Evolutionary conservation across 2,797 vertebrate species (phyloP).

Genomic region (Leuciscus waleckii): DNA sequence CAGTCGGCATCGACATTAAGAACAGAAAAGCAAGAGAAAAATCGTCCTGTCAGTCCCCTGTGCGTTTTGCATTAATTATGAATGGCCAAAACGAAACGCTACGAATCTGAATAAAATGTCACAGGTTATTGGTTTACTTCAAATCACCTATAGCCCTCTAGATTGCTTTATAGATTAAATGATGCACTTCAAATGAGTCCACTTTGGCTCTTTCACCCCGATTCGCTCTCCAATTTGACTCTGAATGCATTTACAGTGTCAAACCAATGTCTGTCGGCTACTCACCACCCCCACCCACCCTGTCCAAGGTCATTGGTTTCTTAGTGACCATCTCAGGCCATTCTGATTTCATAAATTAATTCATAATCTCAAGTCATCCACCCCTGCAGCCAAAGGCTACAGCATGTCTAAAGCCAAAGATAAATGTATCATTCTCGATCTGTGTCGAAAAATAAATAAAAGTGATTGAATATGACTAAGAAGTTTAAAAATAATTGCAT

Average conservation of each 20-base stretch:
- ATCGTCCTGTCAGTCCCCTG: neutral
- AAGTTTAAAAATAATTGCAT: constrained; percentile 33
- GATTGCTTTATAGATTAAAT: constrained; percentile 35
- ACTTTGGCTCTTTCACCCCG: constrained; percentile 32
- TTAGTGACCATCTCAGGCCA: constrained; percentile 57
- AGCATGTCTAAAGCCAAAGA: neutral
- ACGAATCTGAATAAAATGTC: constrained; percentile 28
- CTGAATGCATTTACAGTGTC: constrained; percentile 53
- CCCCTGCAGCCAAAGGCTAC: constrained; percentile 27
- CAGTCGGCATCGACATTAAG: constrained; percentile 16
- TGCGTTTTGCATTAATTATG: neutral
- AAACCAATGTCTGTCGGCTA: constrained; percentile 49
- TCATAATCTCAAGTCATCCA: constrained; percentile 43
- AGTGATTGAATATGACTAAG: constrained; percentile 19
- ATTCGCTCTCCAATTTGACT: constrained; percentile 44
- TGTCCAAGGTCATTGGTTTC: constrained; percentile 65
- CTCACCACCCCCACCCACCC: constrained; percentile 25
- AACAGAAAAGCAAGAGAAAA: constrained; percentile 1
- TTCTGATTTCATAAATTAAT: constrained; percentile 57
- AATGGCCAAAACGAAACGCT: neutral
- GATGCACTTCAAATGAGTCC: constrained; percentile 41
- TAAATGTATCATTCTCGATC: constrained; percentile 15
- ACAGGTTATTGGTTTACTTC: constrained; percentile 39
- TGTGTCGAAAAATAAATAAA: constrained; percentile 22
- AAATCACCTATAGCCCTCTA: constrained; percentile 30